Evolutionary conservation across 2,113 vertebrate species (phyloP).

Genomic region (Poeciliopsis prolifica): DNA sequence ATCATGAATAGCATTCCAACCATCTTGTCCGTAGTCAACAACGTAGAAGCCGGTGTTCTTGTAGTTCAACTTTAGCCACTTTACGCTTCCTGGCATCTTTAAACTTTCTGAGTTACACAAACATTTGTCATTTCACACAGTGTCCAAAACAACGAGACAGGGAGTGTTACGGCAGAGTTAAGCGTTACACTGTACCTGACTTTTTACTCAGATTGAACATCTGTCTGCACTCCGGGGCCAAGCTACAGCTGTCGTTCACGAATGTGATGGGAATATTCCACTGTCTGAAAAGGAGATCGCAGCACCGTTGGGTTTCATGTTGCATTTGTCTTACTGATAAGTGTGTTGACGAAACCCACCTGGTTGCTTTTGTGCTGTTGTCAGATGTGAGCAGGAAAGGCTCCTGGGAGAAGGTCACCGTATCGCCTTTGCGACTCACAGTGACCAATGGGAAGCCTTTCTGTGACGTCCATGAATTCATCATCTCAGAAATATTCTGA

Average conservation of each 20-base stretch:
- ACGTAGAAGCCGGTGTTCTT: constrained; percentile 91
- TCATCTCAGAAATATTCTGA: constrained; percentile 87
- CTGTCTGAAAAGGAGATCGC: constrained; percentile 64
- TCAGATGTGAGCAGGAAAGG: constrained; percentile 85
- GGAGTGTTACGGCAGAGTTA: constrained; percentile 1
- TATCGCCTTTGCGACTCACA: constrained; percentile 80
- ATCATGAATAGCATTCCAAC: constrained; percentile 81
- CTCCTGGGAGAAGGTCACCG: constrained; percentile 86
- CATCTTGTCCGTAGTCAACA: constrained; percentile 85
- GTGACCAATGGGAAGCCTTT: constrained; percentile 96
- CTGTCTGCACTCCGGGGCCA: constrained; percentile 68
- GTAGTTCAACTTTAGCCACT: constrained; percentile 94
- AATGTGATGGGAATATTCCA: constrained; percentile 94
- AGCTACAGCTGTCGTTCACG: constrained; percentile 82
- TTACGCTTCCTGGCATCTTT: constrained; percentile 81
- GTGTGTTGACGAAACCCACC: constrained; percentile 67
- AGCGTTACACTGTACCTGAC: constrained; percentile 79
- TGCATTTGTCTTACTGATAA: constrained; percentile 3
- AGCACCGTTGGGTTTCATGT: constrained; percentile 4
- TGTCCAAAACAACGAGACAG: not conserved
- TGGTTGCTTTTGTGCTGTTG: constrained; percentile 72
- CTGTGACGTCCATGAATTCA: constrained; percentile 92
- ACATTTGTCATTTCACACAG: not conserved
- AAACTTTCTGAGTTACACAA: constrained; percentile 76
- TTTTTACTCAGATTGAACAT: constrained; percentile 83